A percentile compares a stretch with the other conserved stretches of the same genome.
Evolutionary conservation across 2,888 invertebrate species (phyloP).

Genomic region (Clepsis dumicolana): DNA sequence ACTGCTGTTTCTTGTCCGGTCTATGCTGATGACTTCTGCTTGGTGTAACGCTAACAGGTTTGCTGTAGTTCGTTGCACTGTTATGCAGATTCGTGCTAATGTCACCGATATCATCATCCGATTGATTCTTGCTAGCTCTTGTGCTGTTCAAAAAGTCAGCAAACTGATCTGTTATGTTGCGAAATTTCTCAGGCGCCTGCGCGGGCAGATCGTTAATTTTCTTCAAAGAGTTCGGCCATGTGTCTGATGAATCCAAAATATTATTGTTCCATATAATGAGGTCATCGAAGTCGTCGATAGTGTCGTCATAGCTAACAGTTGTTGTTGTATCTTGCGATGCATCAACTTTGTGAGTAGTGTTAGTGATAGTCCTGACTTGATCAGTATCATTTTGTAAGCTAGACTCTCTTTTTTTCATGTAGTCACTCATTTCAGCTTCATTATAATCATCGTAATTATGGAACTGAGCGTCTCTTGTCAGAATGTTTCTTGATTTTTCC

Average conservation of each 20-base stretch:
- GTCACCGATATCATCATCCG: background rate
- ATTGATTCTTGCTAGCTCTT: background rate
- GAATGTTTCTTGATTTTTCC: background rate
- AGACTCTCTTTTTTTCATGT: constrained; percentile 2
- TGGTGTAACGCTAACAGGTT: background rate
- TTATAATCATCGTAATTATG: constrained; percentile 2
- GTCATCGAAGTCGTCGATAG: constrained; percentile 60
- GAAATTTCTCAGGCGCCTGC: background rate
- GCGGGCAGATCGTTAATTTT: background rate
- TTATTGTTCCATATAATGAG: constrained; percentile 63
- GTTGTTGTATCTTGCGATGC: background rate
- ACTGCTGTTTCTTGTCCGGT: background rate
- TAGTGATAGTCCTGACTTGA: background rate
- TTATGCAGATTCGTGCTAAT: background rate
- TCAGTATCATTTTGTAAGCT: background rate
- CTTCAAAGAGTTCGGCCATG: constrained; percentile 11
- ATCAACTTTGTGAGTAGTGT: background rate
- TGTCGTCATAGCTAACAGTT: constrained; percentile 48
- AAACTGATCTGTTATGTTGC: background rate
- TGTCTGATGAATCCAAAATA: constrained; percentile 54
- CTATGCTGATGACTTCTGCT: background rate
- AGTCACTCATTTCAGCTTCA: background rate
- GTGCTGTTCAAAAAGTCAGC: background rate
- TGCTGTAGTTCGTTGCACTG: background rate
- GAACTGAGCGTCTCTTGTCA: background rate